phyloP scores from a whole-genome alignment of 2,888 invertebrate species.

The Cataglyphis albicans region DNA sequence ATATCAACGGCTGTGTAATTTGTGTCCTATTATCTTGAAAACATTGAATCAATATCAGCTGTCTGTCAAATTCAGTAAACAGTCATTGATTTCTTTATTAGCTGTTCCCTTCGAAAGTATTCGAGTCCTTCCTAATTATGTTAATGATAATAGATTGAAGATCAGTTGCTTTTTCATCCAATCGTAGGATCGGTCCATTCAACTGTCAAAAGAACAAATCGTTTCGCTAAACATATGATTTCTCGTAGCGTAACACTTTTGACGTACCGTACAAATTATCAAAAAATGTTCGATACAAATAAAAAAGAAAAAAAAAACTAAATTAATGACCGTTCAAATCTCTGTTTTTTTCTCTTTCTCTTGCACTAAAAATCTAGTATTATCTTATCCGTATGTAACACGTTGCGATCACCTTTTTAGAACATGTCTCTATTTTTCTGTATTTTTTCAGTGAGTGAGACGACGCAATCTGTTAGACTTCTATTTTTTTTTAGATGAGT shows the following conservation, averaged over 20 bases:
- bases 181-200: too few species aligned
- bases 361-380: not conserved
- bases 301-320: not conserved
- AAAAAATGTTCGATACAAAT: constrained; percentile 17
- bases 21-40: constrained; percentile 12
- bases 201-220: not conserved
- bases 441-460: constrained; percentile 5
- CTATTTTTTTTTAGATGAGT: constrained; percentile 47
- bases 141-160: not conserved
- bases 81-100: constrained; percentile 30
- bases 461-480: not conserved
- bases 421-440: constrained; percentile 12
- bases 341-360: not conserved
- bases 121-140: not conserved
- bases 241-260: not conserved
- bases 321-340: constrained; percentile 42
- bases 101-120: not conserved
- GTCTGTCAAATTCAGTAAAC: constrained; percentile 29
- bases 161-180: not conserved
- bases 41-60: constrained; percentile 27
- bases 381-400: constrained; percentile 36
- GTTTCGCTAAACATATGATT: not conserved
- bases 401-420: constrained; percentile 8
- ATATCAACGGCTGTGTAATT: not conserved
- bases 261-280: not conserved